Evolutionary conservation across 2,113 vertebrate genomes (phyloP).

Genomic region (Ondatra zibethicus): DNA sequence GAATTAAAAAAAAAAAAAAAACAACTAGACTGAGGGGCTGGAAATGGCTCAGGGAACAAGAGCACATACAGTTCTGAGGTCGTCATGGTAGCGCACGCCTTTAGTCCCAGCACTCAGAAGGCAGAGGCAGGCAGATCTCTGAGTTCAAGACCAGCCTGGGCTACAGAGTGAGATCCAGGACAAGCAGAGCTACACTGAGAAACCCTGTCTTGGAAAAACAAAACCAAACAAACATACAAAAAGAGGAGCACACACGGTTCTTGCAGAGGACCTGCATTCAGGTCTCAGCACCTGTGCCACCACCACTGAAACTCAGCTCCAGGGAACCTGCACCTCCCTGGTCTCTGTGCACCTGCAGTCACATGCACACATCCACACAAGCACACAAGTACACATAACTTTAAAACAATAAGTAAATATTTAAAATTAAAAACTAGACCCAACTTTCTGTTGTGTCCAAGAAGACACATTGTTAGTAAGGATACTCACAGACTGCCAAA

Average conservation of each 20-base stretch:
- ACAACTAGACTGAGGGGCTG: background rate
- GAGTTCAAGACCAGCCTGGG: too few species aligned
- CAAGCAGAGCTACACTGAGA: background rate
- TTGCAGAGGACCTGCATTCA: too few species aligned
- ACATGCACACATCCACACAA: background rate
- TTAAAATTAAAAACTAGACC: background rate
- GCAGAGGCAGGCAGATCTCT: too few species aligned
- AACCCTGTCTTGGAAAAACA: background rate
- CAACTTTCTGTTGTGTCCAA: background rate
- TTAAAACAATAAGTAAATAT: background rate
- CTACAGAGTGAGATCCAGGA: background rate
- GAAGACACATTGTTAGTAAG: background rate
- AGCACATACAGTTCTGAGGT: background rate
- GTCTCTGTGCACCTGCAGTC: background rate
- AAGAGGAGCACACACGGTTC: background rate
- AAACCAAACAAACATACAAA: background rate
- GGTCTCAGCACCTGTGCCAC: too few species aligned
- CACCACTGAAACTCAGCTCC: background rate
- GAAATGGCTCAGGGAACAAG: background rate
- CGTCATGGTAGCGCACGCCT: too few species aligned
- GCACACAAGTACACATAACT: background rate
- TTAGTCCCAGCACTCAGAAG: too few species aligned
- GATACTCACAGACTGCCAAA: background rate
- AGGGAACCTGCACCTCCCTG: background rate
- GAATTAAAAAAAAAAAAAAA: background rate